Evolutionary conservation across 2,888 invertebrate genomes (phyloP), one percentile per base, ranked within the genome.

Genomic region (Mythimna pallens): DNA sequence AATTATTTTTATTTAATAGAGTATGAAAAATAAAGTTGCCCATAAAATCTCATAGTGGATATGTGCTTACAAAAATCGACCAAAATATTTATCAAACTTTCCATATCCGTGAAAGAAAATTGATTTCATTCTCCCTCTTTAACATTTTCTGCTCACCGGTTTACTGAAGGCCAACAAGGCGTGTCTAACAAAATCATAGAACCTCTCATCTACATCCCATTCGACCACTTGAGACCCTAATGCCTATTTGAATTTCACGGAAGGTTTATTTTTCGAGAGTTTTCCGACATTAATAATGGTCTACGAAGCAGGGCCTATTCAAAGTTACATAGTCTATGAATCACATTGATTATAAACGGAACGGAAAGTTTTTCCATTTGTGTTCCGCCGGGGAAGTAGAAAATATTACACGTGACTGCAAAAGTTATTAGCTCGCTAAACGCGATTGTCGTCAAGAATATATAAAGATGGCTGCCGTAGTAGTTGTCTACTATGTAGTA

Each of bases 281-380:
- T 62, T 70, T 34, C 47, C 65, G 63, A 22, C 54, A 82, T 81
- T 81, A 86, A 65, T 82, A 81, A 86, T 76, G 76, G 80, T 85
- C 84, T 86, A 76, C 54, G 68, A 72, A 58, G 64, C 70, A 77
- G 47, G 43, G 25, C 80, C 82, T 81, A 81, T 81, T 78, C 76
- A 75, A 74, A 85, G 76, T 82, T 78, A 82, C 74, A 65, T 77
- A 80, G 77, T 75, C 83, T 85, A 80, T 84, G 84, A 67, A 81
- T 82, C 79, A 76, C 70, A 86, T 85, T 79, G 75, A 82, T 81
- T 84, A 84, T 82, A 84, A 88, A 87, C 85, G 87, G 86, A 76
- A 84, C 76, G 86, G 89, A 90, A 91, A 90, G 88, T 89, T 89
- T 90, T 89, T 87, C 89, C 87, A 88, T 89, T 88, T 88, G 78